Evolutionary conservation across 2,113 vertebrate species (phyloP), one percentile per base, ranked within the genome.

Genomic region (Boulengerochromis microlepis): DNA sequence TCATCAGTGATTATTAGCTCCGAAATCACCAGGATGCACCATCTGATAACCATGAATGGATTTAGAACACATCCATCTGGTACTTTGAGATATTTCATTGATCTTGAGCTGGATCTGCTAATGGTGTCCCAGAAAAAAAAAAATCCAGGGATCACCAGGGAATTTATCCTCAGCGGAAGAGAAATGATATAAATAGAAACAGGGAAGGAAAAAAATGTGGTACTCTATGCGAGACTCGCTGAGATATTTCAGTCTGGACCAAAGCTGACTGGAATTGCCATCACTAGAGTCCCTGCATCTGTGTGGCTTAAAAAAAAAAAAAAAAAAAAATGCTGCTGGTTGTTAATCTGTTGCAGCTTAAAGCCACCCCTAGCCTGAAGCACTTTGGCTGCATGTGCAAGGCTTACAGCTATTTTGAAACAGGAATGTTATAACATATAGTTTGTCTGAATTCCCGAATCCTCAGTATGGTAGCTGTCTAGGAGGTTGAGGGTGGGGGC

Each of bases 361-460:
- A 80, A 89, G 19, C 29, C 80, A 29, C 35, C 35, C 57, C 33
- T 57, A 29, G 45, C 81, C 84, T 56, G 22, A 16, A 85, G 85
- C 66, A 3, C 29, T 85, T 54, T 13, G 7, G 83, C 38, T 52
- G 66, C 45, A n/a, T 31, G 74, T 38, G 35, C 54, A 29, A 61
- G 84, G 59, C 57, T 59, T 80, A 86, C 45, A 83, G 71, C 81
- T 78, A 26, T 69, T 85, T 61, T 78, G 7, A 81, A 87, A 31
- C 78, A 87, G 85, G 47, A 42, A 84, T 69, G 57, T 57, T 84
- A 86, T 69, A 22, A 83, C 76, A 61, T 69, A 80, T 78, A 66
- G 86, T 88, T 86, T 69, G 56, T 86, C 90, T 86, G 81, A 53
- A 47, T 56, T 83, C 86, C 76, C 80, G 59, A 66, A 40, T 83